Conservation (phyloP, 2,888 invertebrate species). For the Corbicula japonica region DNA sequence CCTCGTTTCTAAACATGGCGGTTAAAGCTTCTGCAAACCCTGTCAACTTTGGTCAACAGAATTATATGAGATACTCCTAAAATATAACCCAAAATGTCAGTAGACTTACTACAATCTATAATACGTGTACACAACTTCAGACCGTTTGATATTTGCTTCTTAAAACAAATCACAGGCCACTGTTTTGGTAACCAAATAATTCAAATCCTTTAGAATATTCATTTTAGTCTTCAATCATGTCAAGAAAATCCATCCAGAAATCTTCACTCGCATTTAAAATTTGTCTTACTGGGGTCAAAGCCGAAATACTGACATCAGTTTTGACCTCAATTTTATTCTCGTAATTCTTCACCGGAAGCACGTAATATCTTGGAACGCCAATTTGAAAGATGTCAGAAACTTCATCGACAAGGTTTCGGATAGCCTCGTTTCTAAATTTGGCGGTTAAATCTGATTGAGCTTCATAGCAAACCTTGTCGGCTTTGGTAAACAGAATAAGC, state of each 20-base stretch:
- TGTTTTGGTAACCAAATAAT: no score
- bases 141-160: no score
- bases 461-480: conserved; percentile 66
- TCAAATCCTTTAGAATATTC: no score
- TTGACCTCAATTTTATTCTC: conserved; percentile 61
- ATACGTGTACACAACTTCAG: no score
- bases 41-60: conserved; percentile 75
- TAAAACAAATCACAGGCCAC: no score
- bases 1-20: conserved; percentile 49
- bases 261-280: conserved; percentile 65
- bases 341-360: conserved; percentile 68
- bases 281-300: conserved; percentile 52
- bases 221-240: conserved; percentile 18
- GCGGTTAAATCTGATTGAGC: conserved; percentile 49
- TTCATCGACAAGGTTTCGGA: conserved; percentile 60
- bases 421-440: conserved; percentile 48
- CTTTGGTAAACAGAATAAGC: conserved; percentile 70
- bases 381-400: conserved; percentile 58
- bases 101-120: no score
- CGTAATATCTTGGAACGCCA: conserved; percentile 62
- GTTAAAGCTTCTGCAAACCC: conserved; percentile 57
- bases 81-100: no score
- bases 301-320: conserved; percentile 53
- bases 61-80: no score
- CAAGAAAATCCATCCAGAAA: conserved; percentile 55